Evolutionary conservation across 2,888 invertebrate genomes (phyloP), one percentile per base, ranked within the genome.

Genomic region (Netelia inedita): DNA sequence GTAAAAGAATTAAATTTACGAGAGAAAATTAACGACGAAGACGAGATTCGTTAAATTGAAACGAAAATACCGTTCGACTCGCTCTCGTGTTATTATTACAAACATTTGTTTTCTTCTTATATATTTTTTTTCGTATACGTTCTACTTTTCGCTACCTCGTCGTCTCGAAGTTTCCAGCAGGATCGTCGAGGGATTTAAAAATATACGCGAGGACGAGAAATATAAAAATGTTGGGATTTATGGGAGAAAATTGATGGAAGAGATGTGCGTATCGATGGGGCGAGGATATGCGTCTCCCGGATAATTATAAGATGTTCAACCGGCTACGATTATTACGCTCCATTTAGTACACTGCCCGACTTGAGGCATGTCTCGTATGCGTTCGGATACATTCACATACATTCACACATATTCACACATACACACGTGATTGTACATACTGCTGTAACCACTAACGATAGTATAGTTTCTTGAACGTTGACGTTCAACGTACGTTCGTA

Each of bases 281-380:
- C 57, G 28, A 72, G 57, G 74, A 68, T 82, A 68, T 82, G 71
- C 74, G 65, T 66, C 59, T 53, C 76, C 21, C 19, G 3, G 71
- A 82, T 82, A 82, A 82, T 82, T 82, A 82, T 75, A 65, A 76
- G 82, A 76, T 76, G 71, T 53, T 59, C 41, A 46, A 35, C 14
- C 35, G 23, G 57, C 75, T 65, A 21, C 72, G 82, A 76, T 82
- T 82, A 82, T 82, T 82, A 82, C 71, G 71, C 75, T 82, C 82
- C 82, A 82, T 82, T 82, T 82, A 72, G 71, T 72, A 57, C 76
- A 66, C 11, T 46, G 41, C 35, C 57, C 57, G 8, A 43, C 41
- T 55, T 46, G 14, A 2, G 2, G 0, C 14, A 6, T 1, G 46
- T 11, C 14, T 46, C 14, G 46, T 46, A 46, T 46, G 46, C 28